phyloP scores from a whole-genome alignment of 1,140 invertebrate genomes.

The Melipona quadrifasciata region DNA sequence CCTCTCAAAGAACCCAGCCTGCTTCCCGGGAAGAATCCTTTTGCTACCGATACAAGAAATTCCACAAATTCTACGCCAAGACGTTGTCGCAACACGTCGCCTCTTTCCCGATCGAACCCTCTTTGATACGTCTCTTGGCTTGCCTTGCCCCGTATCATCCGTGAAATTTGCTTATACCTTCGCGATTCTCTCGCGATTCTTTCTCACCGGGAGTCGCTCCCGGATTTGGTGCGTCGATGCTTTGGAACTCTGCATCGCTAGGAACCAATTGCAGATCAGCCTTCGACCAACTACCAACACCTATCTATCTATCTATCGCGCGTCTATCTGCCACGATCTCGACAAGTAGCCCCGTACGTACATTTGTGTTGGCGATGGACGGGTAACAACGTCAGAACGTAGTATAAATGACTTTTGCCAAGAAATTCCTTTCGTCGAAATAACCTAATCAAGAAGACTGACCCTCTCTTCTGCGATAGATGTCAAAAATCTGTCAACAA shows the following conservation, averaged over 20 bases:
- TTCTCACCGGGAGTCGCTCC: not conserved
- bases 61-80: constrained; percentile 60
- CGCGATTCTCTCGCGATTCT: not conserved
- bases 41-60: constrained; percentile 51
- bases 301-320: no score
- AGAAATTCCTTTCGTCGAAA: no score
- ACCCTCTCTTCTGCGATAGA: no score
- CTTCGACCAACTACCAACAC: no score
- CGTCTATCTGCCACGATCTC: no score
- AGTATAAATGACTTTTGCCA: no score
- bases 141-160: constrained; percentile 38
- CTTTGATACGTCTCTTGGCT: constrained; percentile 34
- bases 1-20: constrained; percentile 54
- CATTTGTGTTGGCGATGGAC: no score
- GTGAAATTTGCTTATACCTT: constrained; percentile 30
- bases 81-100: constrained; percentile 47
- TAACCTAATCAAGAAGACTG: no score
- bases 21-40: constrained; percentile 24
- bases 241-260: not conserved
- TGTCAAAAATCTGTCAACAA: no score
- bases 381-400: no score
- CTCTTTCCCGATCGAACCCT: constrained; percentile 22
- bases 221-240: no score
- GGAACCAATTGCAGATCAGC: not conserved
- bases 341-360: no score